Conservation (phyloP, 2,113 vertebrate species). For the Daubentonia madagascariensis region DNA sequence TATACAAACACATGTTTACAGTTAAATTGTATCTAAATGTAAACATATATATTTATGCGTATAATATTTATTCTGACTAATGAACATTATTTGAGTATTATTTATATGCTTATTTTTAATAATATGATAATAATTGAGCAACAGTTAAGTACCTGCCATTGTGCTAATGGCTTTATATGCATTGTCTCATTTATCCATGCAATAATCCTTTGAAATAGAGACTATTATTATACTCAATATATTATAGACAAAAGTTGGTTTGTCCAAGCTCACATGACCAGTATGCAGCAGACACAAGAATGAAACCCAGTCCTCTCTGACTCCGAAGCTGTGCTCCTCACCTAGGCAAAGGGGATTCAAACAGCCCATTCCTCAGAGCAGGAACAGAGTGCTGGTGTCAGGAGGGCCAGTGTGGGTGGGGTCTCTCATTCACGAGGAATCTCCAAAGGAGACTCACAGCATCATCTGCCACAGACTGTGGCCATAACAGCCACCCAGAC, state of each 20-base stretch:
- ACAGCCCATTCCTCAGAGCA: not conserved
- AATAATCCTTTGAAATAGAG: not conserved
- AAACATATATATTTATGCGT: not conserved
- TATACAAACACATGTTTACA: not conserved
- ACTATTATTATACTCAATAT: too few species aligned
- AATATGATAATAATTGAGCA: not conserved
- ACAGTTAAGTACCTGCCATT: not conserved
- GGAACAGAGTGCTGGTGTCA: accelerated
- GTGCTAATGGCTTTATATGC: not conserved
- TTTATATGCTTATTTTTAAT: not conserved
- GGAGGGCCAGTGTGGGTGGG: too few species aligned
- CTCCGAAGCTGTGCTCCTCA: not conserved
- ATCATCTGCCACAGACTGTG: not conserved
- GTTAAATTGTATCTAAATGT: not conserved
- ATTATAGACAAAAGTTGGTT: not conserved
- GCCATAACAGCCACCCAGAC: not conserved
- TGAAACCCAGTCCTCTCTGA: not conserved
- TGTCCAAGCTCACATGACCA: not conserved
- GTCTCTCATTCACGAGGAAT: not conserved
- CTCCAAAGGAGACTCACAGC: not conserved
- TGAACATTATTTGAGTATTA: not conserved
- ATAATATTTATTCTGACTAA: not conserved
- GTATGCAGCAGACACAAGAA: not conserved
- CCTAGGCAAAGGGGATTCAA: not conserved
- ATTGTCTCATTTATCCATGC: not conserved